Conservation (phyloP, 2,888 invertebrate genomes). For the Aphodius sticticus region DNA sequence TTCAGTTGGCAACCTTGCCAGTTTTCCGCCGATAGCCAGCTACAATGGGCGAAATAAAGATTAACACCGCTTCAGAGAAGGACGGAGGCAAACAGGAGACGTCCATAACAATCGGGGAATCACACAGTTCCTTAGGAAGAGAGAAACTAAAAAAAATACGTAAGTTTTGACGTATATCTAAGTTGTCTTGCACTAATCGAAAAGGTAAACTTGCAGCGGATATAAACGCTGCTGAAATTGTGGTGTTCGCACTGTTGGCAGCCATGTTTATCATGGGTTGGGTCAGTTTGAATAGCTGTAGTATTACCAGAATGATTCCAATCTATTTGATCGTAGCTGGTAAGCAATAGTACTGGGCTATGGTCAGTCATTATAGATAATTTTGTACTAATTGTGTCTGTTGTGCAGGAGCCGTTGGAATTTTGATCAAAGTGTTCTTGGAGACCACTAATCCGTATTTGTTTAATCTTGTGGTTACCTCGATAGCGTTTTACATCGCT, state of each 20-base stretch:
- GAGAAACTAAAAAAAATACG: constrained; percentile 39
- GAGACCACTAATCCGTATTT: constrained; percentile 41
- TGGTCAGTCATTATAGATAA: neutral
- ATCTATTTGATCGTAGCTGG: constrained; percentile 55
- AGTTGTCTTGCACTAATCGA: neutral
- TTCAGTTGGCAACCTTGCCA: constrained; percentile 11
- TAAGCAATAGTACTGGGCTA: constrained; percentile 28
- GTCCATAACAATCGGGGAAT: constrained; percentile 25
- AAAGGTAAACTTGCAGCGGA: constrained; percentile 48
- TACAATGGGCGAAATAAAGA: constrained; percentile 19
- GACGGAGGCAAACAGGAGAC: constrained; percentile 27
- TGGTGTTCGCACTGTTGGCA: constrained; percentile 53
- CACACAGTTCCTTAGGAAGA: constrained; percentile 31
- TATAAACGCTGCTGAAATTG: constrained; percentile 54
- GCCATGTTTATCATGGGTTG: constrained; percentile 54
- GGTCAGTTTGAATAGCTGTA: constrained; percentile 54
- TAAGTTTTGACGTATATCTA: constrained; percentile 28
- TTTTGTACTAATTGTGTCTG: constrained; percentile 15
- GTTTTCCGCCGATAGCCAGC: neutral
- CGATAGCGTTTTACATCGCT: constrained; percentile 39
- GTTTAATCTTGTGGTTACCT: constrained; percentile 39
- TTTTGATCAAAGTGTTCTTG: constrained; percentile 41
- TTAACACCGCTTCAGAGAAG: constrained; percentile 8
- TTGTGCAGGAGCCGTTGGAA: constrained; percentile 42
- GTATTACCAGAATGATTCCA: constrained; percentile 53